Evolutionary conservation across 2,797 vertebrate genomes (phyloP).

Genomic region (Argentina silus): DNA sequence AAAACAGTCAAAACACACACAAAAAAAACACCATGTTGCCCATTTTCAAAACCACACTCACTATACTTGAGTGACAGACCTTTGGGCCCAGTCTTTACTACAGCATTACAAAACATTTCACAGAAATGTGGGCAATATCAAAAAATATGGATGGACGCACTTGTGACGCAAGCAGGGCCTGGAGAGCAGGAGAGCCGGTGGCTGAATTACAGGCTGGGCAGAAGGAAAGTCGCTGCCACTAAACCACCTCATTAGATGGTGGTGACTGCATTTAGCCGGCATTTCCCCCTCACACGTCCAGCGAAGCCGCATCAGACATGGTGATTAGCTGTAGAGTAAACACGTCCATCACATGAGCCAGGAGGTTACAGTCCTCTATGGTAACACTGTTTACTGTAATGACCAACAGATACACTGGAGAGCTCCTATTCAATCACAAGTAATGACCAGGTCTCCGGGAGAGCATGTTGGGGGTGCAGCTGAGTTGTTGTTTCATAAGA

Average conservation of each 20-base stretch:
- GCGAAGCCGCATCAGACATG: conserved; percentile 72
- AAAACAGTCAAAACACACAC: conserved; percentile 37
- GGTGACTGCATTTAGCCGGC: conserved; percentile 73
- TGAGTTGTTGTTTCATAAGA: conserved; percentile 36
- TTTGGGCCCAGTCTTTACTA: conserved; percentile 48
- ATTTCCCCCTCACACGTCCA: conserved; percentile 73
- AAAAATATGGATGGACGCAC: conserved; percentile 61
- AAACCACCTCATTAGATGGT: conserved; percentile 73
- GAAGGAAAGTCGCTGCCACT: conserved; percentile 61
- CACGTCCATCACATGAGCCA: conserved; percentile 61
- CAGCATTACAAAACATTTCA: conserved; percentile 62
- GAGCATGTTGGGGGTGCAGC: conserved; percentile 24
- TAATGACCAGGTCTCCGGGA: conserved; percentile 37
- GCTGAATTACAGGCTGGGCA: conserved; percentile 75
- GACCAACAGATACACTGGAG: conserved; percentile 35
- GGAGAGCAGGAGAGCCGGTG: conserved; percentile 67
- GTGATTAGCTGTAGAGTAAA: conserved; percentile 71
- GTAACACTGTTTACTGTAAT: conserved; percentile 52
- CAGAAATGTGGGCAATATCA: conserved; percentile 67
- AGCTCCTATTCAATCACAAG: conserved; percentile 16
- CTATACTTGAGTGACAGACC: conserved; percentile 60
- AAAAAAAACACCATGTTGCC: background rate
- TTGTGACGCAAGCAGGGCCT: conserved; percentile 77
- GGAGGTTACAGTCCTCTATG: conserved; percentile 25
- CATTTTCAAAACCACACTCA: background rate